Percentiles rank a stretch among this genome's conserved stretches.
phyloP scores from a whole-genome alignment of 2,113 vertebrate species.

The Pampusana beccarii region DNA sequence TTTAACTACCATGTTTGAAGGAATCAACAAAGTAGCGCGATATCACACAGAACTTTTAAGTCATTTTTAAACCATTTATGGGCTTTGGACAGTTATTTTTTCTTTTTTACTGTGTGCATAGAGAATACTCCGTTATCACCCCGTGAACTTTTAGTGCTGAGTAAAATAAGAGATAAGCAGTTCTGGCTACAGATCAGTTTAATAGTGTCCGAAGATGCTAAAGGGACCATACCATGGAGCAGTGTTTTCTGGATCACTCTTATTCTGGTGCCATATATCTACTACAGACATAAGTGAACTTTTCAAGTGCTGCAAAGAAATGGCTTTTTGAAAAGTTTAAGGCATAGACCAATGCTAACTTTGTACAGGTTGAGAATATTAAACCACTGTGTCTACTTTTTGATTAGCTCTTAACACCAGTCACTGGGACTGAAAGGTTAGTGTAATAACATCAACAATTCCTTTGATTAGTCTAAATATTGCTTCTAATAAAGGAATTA shows the following conservation, averaged over 20 bases:
- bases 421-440: neutral
- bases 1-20: conserved; percentile 37
- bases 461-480: conserved; percentile 40
- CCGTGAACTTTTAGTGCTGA: neutral
- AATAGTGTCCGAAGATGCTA: neutral
- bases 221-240: neutral
- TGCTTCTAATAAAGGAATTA: conserved; percentile 47
- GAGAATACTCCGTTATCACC: neutral
- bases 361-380: neutral
- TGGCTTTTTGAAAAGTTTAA: neutral
- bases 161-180: neutral
- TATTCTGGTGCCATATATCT: neutral
- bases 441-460: neutral
- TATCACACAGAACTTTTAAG: neutral
- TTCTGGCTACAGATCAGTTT: neutral
- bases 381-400: neutral
- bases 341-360: neutral
- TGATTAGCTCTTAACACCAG: neutral
- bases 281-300: neutral
- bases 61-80: neutral
- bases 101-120: neutral
- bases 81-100: neutral
- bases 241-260: neutral
- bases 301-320: neutral
- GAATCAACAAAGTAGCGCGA: conserved; percentile 5